phyloP scores from a whole-genome alignment of 2,797 vertebrate genomes.

The Dicrostonyx torquatus region DNA sequence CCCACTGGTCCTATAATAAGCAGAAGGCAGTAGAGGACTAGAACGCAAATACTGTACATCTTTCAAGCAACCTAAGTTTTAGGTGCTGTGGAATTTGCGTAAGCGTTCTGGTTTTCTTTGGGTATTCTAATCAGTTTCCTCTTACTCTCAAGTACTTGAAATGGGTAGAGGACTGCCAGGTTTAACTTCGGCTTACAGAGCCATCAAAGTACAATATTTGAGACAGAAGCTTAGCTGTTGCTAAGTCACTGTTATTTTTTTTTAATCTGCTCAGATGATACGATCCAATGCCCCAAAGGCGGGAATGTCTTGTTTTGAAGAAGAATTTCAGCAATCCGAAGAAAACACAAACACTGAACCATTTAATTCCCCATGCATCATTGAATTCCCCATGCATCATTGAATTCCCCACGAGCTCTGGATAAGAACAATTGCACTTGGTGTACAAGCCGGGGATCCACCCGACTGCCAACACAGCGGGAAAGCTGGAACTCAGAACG shows the following conservation, averaged over 20 bases:
- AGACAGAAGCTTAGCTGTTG: not conserved
- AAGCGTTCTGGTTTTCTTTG: not conserved
- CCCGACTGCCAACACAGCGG: not conserved
- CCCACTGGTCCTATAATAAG: not conserved
- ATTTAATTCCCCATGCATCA: not conserved
- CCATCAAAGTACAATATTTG: not conserved
- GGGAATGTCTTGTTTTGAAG: conserved; percentile 30
- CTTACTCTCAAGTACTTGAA: not conserved
- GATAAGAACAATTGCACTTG: not conserved
- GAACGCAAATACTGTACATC: not conserved
- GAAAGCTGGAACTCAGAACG: conserved; percentile 34
- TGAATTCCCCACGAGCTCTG: not conserved
- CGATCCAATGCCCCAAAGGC: not conserved
- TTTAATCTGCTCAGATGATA: not conserved
- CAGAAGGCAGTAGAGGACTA: not conserved
- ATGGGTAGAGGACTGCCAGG: not conserved
- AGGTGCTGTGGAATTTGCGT: not conserved
- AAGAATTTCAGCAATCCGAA: not conserved
- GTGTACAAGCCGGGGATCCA: not conserved
- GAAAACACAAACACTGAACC: not conserved
- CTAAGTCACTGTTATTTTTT: not conserved
- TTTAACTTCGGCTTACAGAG: conserved; percentile 15
- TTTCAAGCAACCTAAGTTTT: not conserved
- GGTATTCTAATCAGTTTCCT: not conserved
- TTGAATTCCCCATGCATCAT: not conserved